Conservation (phyloP, 2,797 vertebrate genomes). For the Borostomias antarcticus region DNA sequence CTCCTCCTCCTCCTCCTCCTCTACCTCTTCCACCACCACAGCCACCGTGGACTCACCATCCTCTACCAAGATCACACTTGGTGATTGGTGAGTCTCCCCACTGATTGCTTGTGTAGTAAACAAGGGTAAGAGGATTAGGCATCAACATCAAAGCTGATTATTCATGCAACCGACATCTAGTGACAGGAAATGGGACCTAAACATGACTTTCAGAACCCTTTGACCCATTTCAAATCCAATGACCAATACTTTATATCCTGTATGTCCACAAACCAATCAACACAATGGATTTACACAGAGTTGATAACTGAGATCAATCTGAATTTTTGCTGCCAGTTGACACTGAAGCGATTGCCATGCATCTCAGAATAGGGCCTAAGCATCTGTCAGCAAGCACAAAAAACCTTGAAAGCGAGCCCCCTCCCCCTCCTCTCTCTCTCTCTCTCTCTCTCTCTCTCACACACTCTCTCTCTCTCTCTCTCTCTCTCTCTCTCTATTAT, state of each 20-base stretch:
- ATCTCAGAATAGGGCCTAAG: too few relatives aligned
- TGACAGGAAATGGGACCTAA: not conserved
- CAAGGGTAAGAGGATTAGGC: too few relatives aligned
- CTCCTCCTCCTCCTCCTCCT: too few relatives aligned
- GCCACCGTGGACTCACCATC: too few relatives aligned
- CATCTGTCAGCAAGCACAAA: too few relatives aligned
- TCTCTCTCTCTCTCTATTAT: too few relatives aligned
- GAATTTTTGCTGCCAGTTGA: not conserved
- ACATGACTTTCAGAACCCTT: not conserved
- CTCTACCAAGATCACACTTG: too few relatives aligned
- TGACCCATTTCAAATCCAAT: not conserved
- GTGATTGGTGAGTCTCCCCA: too few relatives aligned
- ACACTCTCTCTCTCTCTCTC: not conserved
- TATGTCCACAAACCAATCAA: not conserved
- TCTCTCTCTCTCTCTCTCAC: not conserved
- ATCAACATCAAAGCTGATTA: not conserved
- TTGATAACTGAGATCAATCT: not conserved
- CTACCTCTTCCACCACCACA: too few relatives aligned
- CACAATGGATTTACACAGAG: not conserved
- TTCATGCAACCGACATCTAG: not conserved
- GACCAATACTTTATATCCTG: not conserved
- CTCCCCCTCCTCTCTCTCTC: not conserved
- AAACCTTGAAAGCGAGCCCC: too few relatives aligned
- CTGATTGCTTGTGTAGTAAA: too few relatives aligned
- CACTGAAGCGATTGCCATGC: too few relatives aligned